A percentile compares a stretch with the other conserved stretches of the same genome.
Evolutionary conservation across 2,797 vertebrate species (phyloP).

Genomic region (Peromyscus nudipes): DNA sequence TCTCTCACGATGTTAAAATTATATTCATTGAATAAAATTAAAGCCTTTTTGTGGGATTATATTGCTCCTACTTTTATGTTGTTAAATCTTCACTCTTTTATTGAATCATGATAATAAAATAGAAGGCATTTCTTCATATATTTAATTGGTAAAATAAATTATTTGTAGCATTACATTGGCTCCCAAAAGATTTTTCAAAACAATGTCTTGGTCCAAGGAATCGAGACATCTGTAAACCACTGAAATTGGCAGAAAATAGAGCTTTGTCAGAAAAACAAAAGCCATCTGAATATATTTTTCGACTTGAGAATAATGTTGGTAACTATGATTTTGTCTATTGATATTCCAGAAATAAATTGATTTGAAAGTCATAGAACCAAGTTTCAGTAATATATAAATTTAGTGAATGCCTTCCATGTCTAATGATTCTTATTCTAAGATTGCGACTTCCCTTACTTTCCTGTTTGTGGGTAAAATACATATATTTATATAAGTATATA

Average conservation of each 20-base stretch:
- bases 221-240: constrained; percentile 25
- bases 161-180: background rate
- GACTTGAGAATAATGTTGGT: constrained; percentile 18
- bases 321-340: constrained; percentile 51
- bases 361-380: constrained; percentile 63
- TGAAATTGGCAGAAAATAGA: constrained; percentile 10
- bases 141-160: constrained; percentile 39
- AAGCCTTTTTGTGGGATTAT: background rate
- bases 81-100: constrained; percentile 17
- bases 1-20: background rate
- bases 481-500: background rate
- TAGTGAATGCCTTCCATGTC: constrained; percentile 40
- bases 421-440: constrained; percentile 63
- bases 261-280: constrained; percentile 47
- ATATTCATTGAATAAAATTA: background rate
- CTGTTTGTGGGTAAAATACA: constrained; percentile 20
- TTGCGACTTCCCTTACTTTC: constrained; percentile 66
- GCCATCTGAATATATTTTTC: constrained; percentile 43
- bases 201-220: background rate
- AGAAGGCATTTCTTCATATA: constrained; percentile 4
- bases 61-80: background rate
- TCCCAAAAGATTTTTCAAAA: constrained; percentile 1
- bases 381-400: constrained; percentile 55
- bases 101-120: background rate
- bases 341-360: constrained; percentile 59